phyloP scores from a whole-genome alignment of 2,797 vertebrate species.

The Lacerta bilineata region DNA sequence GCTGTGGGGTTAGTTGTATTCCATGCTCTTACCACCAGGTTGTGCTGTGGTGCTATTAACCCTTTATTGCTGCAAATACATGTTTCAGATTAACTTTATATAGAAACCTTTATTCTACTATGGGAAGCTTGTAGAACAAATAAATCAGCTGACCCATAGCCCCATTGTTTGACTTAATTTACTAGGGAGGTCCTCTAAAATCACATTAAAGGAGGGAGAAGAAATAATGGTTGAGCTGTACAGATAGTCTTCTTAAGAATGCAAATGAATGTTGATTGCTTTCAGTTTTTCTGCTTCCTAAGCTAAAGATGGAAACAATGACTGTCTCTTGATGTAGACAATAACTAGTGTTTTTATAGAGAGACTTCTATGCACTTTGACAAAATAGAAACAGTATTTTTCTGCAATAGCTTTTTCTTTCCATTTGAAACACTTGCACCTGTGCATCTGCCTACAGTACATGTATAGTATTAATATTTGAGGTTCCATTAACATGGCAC shows the following conservation, averaged over 20 bases:
- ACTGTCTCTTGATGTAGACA: not conserved
- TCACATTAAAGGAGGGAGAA: not conserved
- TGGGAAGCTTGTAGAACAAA: not conserved
- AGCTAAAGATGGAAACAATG: not conserved
- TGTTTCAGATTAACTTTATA: not conserved
- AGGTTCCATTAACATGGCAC: not conserved
- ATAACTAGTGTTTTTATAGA: not conserved
- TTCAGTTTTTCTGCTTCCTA: not conserved
- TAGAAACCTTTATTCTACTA: not conserved
- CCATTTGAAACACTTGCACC: not conserved
- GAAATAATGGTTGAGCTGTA: not conserved
- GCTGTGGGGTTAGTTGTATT: not conserved
- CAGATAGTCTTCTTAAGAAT: not conserved
- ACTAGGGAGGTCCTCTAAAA: not conserved
- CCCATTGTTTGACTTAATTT: not conserved
- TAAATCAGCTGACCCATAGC: not conserved
- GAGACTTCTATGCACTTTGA: not conserved
- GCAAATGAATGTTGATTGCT: not conserved
- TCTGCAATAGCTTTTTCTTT: not conserved
- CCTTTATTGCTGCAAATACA: conserved; percentile 27
- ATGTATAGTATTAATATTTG: not conserved
- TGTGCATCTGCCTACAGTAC: not conserved
- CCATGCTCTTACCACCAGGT: conserved; percentile 34
- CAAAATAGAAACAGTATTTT: not conserved
- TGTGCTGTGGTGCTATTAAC: conserved; percentile 32